Evolutionary conservation across 2,888 invertebrate species (phyloP).

Genomic region (Bombylius major): DNA sequence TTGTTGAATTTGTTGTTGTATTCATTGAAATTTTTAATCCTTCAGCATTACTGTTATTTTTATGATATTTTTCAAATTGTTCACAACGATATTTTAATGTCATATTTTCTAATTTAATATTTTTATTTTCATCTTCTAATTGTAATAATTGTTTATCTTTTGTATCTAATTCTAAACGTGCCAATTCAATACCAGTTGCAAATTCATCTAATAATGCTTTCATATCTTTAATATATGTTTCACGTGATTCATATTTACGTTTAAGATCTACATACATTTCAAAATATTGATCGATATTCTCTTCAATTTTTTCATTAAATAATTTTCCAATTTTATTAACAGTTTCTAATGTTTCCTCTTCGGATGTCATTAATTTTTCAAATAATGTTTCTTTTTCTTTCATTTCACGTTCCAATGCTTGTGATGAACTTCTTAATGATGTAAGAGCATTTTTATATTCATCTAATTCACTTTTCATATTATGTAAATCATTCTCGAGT

Average conservation of each 20-base stretch:
- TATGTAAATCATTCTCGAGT: slow-evolving; percentile 26
- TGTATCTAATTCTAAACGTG: slow-evolving; percentile 33
- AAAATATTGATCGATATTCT: slow-evolving; percentile 32
- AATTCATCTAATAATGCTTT: slow-evolving; percentile 36
- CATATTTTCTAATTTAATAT: slow-evolving; percentile 33
- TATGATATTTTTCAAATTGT: slow-evolving; percentile 11
- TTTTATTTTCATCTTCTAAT: slow-evolving; percentile 32
- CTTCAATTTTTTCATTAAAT: slow-evolving; percentile 36
- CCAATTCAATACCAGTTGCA: slow-evolving; percentile 34
- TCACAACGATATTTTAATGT: slow-evolving; percentile 24
- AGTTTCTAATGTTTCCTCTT: slow-evolving; percentile 35
- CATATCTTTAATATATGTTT: slow-evolving; percentile 35
- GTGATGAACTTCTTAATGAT: slow-evolving; percentile 26
- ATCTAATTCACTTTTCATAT: slow-evolving; percentile 22
- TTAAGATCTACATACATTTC: slow-evolving; percentile 34
- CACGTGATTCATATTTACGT: slow-evolving; percentile 34
- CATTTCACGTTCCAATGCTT: slow-evolving; percentile 33
- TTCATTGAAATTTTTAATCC: no score
- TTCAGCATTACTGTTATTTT: background rate
- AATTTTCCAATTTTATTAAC: slow-evolving; percentile 37
- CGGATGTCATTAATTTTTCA: slow-evolving; percentile 32
- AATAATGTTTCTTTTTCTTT: slow-evolving; percentile 33
- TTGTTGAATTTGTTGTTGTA: no score
- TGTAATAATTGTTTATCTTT: slow-evolving; percentile 30
- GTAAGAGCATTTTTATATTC: slow-evolving; percentile 27